These are phyloP conservation scores for Podilymbus podiceps DNA, from an alignment of 2,113 vertebrate species.

Conservation along the genomic window DNA sequence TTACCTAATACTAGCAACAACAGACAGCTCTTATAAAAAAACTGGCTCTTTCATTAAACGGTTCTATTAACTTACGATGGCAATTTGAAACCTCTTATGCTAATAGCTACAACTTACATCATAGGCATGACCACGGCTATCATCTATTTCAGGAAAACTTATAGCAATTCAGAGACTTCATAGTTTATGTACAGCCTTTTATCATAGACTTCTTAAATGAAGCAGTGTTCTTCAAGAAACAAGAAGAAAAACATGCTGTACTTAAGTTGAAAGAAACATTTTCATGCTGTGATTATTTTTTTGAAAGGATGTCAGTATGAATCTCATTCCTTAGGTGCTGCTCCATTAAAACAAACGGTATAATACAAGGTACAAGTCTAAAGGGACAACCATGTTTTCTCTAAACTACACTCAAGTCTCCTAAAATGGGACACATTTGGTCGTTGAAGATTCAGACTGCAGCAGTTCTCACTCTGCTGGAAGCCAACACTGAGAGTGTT, in stretches of 20 bases:
- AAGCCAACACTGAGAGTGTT: background rate
- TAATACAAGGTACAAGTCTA: background rate
- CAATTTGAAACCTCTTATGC: background rate
- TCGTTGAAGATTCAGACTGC: background rate
- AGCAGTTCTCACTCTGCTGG: background rate
- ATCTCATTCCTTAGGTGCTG: background rate
- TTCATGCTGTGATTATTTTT: background rate
- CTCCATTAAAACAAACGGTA: background rate
- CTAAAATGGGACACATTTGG: background rate
- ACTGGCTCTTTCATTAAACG: background rate
- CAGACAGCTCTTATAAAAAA: background rate
- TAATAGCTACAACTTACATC: background rate
- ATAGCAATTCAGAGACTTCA: background rate
- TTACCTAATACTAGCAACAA: background rate
- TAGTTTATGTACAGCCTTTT: background rate
- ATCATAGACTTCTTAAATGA: background rate
- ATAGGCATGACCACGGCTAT: background rate
- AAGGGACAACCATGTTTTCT: background rate
- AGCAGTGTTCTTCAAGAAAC: background rate
- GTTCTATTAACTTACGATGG: background rate
- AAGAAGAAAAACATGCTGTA: background rate
- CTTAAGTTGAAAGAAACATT: background rate
- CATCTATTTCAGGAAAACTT: background rate
- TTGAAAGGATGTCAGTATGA: background rate
- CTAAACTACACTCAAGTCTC: background rate